These are phyloP conservation scores for Trichoplusia ni DNA, from an alignment of 1,140 invertebrate genomes.

Conservation along the genomic window DNA sequence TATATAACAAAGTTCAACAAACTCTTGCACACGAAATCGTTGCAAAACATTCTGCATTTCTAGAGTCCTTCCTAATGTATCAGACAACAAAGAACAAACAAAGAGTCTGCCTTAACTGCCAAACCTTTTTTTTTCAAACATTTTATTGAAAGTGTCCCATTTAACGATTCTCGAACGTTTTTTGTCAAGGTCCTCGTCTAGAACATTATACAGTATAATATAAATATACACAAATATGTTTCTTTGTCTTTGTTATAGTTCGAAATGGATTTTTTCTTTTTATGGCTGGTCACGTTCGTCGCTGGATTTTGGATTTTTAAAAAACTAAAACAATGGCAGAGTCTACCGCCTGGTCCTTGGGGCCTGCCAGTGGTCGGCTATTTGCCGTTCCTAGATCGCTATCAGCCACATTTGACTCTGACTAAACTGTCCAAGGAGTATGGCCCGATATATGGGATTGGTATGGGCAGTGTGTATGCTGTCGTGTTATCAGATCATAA, in stretches of 20 bases:
- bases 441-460: conserved; percentile 87
- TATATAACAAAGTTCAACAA: too few species aligned
- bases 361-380: conserved; percentile 90
- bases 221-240: conserved; percentile 3
- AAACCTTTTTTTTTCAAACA: conserved; percentile 9
- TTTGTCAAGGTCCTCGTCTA: conserved; percentile 10
- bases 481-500: conserved; percentile 88
- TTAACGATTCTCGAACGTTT: neutral
- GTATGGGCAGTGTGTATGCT: conserved; percentile 87
- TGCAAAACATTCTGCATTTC: conserved; percentile 2
- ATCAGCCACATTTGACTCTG: conserved; percentile 86
- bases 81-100: conserved; percentile 14
- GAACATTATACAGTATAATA: conserved; percentile 10
- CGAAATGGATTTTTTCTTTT: conserved; percentile 65
- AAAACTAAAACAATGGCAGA: conserved; percentile 65
- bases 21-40: too few species aligned
- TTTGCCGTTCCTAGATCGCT: conserved; percentile 86
- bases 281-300: conserved; percentile 64
- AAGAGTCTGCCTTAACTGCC: conserved; percentile 8
- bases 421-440: conserved; percentile 85
- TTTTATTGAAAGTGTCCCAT: conserved; percentile 7
- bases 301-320: conserved; percentile 71
- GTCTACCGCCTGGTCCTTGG: conserved; percentile 88
- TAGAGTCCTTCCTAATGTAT: conserved; percentile 2
- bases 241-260: conserved; percentile 46